These are phyloP conservation scores for Ophioninae sp. DNA, from an alignment of 2,888 invertebrate genomes.

Conservation along the genomic window DNA sequence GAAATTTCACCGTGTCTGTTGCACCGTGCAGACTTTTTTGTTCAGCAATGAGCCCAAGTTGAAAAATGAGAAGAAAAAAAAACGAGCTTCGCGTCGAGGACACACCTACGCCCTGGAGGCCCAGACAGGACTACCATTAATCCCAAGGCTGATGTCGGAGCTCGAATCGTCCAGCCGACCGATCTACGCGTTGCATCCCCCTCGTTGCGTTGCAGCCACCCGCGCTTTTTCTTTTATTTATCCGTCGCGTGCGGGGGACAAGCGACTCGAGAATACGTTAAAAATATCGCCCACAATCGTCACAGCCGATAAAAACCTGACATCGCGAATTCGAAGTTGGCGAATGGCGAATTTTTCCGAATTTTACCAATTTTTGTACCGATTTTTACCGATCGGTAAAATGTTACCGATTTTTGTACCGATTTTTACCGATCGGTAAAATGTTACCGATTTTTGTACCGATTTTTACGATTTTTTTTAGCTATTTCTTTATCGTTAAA, in stretches of 20 bases:
- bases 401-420: too few relatives aligned
- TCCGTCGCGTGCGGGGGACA: neutral
- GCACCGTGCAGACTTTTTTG: neutral
- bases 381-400: too few relatives aligned
- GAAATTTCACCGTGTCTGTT: neutral
- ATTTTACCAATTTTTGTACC: too few relatives aligned
- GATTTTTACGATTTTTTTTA: too few relatives aligned
- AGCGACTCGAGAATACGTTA: neutral
- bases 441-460: too few relatives aligned
- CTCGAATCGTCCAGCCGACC: constrained; percentile 53
- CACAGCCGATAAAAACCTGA: too few relatives aligned
- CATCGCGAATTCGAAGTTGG: too few relatives aligned
- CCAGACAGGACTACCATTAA: constrained; percentile 72
- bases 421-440: too few relatives aligned
- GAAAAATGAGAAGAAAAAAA: constrained; percentile 28
- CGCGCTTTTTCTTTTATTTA: neutral
- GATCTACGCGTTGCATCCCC: constrained; percentile 45
- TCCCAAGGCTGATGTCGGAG: constrained; percentile 67
- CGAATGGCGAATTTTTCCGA: too few relatives aligned
- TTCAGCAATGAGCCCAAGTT: neutral
- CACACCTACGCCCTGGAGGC: constrained; percentile 73
- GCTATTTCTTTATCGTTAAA: too few relatives aligned
- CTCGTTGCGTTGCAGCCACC: neutral
- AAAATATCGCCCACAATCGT: neutral
- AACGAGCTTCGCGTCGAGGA: constrained; percentile 62